Conservation (phyloP, 2,113 vertebrate species). For the Tyrannus savana region DNA sequence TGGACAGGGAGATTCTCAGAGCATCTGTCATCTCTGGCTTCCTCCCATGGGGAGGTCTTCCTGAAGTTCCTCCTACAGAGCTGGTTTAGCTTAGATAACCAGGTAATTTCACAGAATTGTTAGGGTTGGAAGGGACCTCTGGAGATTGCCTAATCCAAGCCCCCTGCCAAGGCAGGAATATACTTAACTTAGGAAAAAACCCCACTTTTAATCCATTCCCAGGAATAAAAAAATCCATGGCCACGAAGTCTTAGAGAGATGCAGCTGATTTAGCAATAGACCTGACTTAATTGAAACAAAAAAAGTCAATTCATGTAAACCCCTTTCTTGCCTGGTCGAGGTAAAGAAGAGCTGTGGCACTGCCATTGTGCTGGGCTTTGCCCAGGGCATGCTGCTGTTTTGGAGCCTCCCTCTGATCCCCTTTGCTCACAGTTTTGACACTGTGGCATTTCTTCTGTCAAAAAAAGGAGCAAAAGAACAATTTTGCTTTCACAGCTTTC, state of each 20-base stretch:
- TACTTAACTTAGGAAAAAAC: background rate
- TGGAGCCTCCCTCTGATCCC: background rate
- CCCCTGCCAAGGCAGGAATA: background rate
- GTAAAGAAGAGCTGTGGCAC: background rate
- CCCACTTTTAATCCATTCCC: background rate
- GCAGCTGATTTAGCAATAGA: background rate
- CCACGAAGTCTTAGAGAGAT: background rate
- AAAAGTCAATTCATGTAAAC: background rate
- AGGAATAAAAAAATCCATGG: background rate
- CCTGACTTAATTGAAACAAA: background rate
- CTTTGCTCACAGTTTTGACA: background rate
- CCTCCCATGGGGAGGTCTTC: background rate
- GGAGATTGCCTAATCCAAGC: background rate
- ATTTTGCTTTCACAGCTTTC: slow-evolving; percentile 27
- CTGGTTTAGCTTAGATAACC: background rate
- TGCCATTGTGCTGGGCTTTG: background rate
- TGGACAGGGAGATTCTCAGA: background rate
- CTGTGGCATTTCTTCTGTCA: background rate
- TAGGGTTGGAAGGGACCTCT: background rate
- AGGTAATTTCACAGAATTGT: background rate
- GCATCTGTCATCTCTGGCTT: background rate
- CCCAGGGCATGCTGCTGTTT: background rate
- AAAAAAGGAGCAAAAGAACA: slow-evolving; percentile 9
- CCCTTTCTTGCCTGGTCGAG: background rate
- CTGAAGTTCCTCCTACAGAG: background rate